Conservation (phyloP, 2,113 vertebrate genomes). For the Ammospiza nelsoni region DNA sequence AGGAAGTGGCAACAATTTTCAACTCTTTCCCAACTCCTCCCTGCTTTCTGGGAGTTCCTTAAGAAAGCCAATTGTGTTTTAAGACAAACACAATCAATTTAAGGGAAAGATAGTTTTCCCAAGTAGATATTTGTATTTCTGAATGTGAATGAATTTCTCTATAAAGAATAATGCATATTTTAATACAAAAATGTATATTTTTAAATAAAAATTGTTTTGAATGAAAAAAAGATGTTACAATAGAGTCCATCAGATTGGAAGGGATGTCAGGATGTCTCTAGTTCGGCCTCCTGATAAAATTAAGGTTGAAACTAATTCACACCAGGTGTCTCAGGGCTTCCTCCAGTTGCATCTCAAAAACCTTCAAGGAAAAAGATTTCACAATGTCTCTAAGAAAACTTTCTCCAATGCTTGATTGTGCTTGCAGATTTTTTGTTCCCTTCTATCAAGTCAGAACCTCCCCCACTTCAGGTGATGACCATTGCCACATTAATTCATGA, state of each 20-base stretch:
- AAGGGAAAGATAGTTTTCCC: not conserved
- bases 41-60: fast-evolving
- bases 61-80: not conserved
- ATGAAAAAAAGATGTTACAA: not conserved
- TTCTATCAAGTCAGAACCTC: not conserved
- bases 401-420: not conserved
- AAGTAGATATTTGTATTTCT: not conserved
- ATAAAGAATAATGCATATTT: not conserved
- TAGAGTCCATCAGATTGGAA: not conserved
- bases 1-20: not conserved
- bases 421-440: not conserved
- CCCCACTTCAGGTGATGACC: not conserved
- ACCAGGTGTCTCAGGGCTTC: not conserved
- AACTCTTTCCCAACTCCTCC: not conserved
- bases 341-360: not conserved
- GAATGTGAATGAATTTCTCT: not conserved
- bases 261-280: not conserved
- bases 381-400: not conserved
- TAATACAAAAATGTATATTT: not conserved
- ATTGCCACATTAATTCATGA: not conserved
- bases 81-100: no score
- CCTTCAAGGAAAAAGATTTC: not conserved
- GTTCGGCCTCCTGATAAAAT: not conserved
- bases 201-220: not conserved
- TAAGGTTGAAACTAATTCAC: not conserved